A percentile compares a stretch with the other conserved stretches of the same genome.
phyloP scores from a whole-genome alignment of 2,113 vertebrate species.

The Condylura cristata region DNA sequence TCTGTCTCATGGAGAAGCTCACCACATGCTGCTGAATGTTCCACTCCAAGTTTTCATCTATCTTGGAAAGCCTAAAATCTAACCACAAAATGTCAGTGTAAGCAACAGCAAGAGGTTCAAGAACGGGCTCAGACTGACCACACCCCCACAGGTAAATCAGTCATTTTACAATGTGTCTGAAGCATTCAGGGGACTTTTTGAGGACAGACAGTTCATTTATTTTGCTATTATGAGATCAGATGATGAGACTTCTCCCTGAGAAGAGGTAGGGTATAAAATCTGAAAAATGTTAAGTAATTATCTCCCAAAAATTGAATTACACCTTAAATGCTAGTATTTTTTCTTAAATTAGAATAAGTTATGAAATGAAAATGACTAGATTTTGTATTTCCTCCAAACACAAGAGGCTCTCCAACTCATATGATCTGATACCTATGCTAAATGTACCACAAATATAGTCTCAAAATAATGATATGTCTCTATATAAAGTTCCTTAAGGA shows the following conservation, averaged over 20 bases:
- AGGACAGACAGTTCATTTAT: not conserved
- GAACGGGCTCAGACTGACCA: not conserved
- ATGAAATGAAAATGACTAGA: not conserved
- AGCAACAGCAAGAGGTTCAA: not conserved
- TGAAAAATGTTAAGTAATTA: not conserved
- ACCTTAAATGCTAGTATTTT: not conserved
- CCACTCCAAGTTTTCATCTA: not conserved
- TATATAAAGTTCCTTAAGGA: not conserved
- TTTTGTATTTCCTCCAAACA: fast-evolving
- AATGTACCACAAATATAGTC: not conserved
- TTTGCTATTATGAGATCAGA: not conserved
- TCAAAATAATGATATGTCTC: not conserved
- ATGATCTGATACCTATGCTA: not conserved
- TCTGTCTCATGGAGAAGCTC: too few relatives aligned
- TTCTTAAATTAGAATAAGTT: not conserved
- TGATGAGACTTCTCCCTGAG: not conserved
- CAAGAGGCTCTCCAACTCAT: not conserved
- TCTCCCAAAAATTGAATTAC: not conserved
- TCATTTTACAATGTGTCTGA: not conserved
- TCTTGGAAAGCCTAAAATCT: not conserved
- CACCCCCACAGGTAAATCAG: not conserved
- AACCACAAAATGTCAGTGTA: not conserved
- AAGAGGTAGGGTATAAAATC: not conserved
- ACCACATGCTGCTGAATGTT: too few relatives aligned
- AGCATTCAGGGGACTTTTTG: not conserved